Percentiles rank a stretch among this genome's conserved stretches.
Evolutionary conservation across 2,797 vertebrate species (phyloP).

Genomic region (Enteromius thamalakanensis): DNA sequence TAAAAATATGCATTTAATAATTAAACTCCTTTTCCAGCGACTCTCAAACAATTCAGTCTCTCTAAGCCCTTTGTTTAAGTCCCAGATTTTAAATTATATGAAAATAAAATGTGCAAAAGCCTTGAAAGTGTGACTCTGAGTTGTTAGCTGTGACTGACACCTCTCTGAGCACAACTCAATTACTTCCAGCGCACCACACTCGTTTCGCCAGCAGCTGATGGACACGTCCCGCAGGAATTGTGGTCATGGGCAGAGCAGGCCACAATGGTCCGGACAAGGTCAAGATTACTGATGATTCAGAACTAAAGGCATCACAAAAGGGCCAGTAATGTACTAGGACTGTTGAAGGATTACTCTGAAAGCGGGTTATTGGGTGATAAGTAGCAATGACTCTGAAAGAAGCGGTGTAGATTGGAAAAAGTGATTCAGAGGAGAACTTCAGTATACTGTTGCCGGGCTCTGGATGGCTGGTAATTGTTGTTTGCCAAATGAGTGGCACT

Average conservation of each 20-base stretch:
- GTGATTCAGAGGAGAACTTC: constrained; percentile 24
- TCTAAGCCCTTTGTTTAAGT: neutral
- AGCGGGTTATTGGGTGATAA: constrained; percentile 38
- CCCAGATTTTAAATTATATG: neutral
- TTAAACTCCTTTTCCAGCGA: neutral
- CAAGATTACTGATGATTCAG: constrained; percentile 34
- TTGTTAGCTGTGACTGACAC: constrained; percentile 49
- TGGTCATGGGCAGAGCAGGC: neutral
- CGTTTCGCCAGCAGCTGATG: constrained; percentile 19
- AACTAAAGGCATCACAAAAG: constrained; percentile 32
- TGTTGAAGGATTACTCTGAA: constrained; percentile 31
- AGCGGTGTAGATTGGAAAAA: constrained; percentile 38
- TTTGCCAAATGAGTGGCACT: constrained; percentile 25
- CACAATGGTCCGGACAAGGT: constrained; percentile 35
- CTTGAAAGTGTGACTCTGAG: constrained; percentile 18
- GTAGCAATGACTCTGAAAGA: constrained; percentile 37
- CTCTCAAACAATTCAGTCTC: neutral
- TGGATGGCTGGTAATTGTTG: constrained; percentile 12
- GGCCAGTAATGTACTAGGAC: constrained; percentile 9
- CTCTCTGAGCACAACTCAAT: constrained; percentile 53
- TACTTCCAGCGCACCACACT: constrained; percentile 37
- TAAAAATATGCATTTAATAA: neutral
- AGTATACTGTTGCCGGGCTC: neutral
- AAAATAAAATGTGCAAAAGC: constrained; percentile 11
- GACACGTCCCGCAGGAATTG: constrained; percentile 11